A percentile compares a stretch with the other conserved stretches of the same genome.
Conservation (phyloP, 2,113 vertebrate species). For the Tragelaphus buxtoni region DNA sequence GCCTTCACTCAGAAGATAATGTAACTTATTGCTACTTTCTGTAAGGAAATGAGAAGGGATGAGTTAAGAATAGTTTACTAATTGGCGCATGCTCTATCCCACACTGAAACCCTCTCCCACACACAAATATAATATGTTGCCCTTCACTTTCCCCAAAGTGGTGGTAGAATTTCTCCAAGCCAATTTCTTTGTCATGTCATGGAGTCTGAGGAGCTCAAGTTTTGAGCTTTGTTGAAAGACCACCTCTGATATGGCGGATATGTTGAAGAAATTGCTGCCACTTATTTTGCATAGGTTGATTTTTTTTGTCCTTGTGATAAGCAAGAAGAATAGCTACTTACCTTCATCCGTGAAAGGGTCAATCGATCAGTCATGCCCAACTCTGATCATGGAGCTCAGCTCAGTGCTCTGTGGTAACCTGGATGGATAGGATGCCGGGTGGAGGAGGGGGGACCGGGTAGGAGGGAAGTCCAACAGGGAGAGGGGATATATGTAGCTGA, state of each 20-base stretch:
- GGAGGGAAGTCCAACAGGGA: neutral
- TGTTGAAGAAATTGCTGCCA: neutral
- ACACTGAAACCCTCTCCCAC: neutral
- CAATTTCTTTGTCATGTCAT: neutral
- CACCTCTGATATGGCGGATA: neutral
- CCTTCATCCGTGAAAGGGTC: neutral
- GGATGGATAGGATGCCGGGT: neutral
- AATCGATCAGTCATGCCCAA: neutral
- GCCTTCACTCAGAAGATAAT: constrained; percentile 34
- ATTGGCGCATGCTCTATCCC: neutral
- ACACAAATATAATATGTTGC: neutral
- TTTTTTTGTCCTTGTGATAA: neutral
- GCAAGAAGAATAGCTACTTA: neutral
- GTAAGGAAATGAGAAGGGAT: neutral
- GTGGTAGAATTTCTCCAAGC: neutral
- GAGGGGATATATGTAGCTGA: neutral
- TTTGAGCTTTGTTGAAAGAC: neutral
- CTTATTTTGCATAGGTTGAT: neutral
- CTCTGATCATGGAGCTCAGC: neutral
- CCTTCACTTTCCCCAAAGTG: neutral
- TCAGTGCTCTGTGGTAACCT: neutral
- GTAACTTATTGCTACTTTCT: neutral
- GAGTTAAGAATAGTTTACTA: neutral
- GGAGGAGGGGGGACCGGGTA: neutral
- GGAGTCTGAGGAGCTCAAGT: neutral